Conservation (phyloP, 2,113 vertebrate species). For the Condylura cristata region DNA sequence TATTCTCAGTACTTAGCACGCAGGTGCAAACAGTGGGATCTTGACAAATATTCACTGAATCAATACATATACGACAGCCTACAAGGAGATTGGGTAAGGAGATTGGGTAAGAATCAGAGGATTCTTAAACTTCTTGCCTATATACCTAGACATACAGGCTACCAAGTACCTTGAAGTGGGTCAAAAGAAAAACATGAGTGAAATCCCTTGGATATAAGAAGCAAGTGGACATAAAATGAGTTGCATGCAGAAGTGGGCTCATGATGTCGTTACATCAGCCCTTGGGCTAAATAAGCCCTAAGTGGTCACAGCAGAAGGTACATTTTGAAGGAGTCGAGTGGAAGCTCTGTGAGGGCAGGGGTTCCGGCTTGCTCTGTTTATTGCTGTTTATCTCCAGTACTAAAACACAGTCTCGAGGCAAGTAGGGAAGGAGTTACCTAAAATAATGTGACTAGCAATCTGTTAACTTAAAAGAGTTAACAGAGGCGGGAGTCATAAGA, state of each 20-base stretch:
- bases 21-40: not conserved
- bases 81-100: not conserved
- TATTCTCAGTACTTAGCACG: not conserved
- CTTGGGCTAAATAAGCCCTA: not conserved
- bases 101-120: fast-evolving
- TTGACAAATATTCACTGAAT: not conserved
- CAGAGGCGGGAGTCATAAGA: not conserved
- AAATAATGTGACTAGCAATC: not conserved
- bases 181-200: not conserved
- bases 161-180: not conserved
- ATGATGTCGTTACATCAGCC: not conserved
- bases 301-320: fast-evolving
- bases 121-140: not conserved
- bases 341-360: fast-evolving
- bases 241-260: not conserved
- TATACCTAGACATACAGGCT: not conserved
- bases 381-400: not conserved
- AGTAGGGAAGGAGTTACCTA: not conserved
- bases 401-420: not conserved
- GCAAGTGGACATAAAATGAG: not conserved
- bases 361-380: not conserved
- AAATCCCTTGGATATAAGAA: not conserved
- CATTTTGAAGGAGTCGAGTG: not conserved
- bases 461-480: not conserved
- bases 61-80: fast-evolving